Evolutionary conservation across 2,888 invertebrate species (phyloP).

Genomic region (Leptinotarsa tumamoca): DNA sequence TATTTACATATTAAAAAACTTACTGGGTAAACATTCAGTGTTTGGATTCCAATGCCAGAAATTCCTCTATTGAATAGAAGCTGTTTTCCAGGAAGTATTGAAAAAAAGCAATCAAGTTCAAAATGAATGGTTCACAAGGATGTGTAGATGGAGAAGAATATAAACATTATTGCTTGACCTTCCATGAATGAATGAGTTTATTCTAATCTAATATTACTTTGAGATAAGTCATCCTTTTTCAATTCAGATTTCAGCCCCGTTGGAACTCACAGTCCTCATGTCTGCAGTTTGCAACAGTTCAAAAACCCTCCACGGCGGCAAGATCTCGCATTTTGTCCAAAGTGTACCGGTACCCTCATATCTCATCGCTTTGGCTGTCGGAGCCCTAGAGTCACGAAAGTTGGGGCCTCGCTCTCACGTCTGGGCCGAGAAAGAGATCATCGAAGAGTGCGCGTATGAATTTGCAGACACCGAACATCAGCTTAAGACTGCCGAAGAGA

Average conservation of each 20-base stretch:
- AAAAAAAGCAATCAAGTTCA: too few species aligned
- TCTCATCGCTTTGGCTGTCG: slow-evolving; percentile 89
- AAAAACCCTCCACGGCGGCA: slow-evolving; percentile 64
- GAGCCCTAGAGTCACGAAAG: slow-evolving; percentile 79
- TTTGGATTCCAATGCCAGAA: too few species aligned
- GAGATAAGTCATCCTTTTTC: background rate
- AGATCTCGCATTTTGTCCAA: slow-evolving; percentile 75
- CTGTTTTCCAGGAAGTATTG: too few species aligned
- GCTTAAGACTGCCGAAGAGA: slow-evolving; percentile 82
- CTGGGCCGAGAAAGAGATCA: slow-evolving; percentile 89
- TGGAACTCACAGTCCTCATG: slow-evolving; percentile 86
- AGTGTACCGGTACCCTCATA: slow-evolving; percentile 90
- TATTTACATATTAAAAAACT: too few species aligned
- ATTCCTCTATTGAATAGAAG: too few species aligned
- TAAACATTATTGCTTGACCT: too few species aligned
- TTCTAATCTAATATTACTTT: too few species aligned
- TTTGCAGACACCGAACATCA: slow-evolving; percentile 90
- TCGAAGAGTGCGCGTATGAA: slow-evolving; percentile 88
- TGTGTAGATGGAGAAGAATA: too few species aligned
- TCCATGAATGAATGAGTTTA: too few species aligned
- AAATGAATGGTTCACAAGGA: too few species aligned
- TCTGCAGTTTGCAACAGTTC: slow-evolving; percentile 78
- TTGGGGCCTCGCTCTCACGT: slow-evolving; percentile 87
- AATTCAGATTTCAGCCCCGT: slow-evolving; percentile 76
- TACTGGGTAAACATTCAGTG: too few species aligned